Conservation (phyloP, 30 jellyfish, hydroid and myxozoan genomes). For the Turritopsis rubra region DNA sequence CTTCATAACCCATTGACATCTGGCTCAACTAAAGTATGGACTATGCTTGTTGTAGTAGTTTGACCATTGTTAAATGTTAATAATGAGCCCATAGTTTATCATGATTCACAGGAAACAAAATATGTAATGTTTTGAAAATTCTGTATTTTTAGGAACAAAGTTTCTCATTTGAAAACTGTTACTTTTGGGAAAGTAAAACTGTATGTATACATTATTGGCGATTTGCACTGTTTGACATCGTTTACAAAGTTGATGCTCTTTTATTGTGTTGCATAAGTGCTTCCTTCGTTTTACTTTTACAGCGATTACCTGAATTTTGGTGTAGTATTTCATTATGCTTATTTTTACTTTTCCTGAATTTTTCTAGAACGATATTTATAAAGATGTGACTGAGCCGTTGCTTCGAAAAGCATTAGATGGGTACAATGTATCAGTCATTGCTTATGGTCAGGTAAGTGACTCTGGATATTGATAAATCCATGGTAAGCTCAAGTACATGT, state of each 20-base stretch:
- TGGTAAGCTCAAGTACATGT: too few species aligned
- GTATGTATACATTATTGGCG: slow-evolving; percentile 11
- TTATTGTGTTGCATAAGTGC: background rate
- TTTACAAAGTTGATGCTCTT: too few species aligned
- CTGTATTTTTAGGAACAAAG: slow-evolving; percentile 46
- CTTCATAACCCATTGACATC: slow-evolving; percentile 75
- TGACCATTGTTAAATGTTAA: too few species aligned
- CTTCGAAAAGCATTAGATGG: slow-evolving; percentile 78
- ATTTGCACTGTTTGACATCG: too few species aligned
- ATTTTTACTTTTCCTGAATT: too few species aligned
- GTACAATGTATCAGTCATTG: slow-evolving; percentile 61
- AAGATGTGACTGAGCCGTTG: slow-evolving; percentile 64
- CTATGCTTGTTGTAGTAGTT: too few species aligned
- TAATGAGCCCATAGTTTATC: background rate
- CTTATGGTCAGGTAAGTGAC: slow-evolving; percentile 57
- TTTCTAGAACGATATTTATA: slow-evolving; percentile 49
- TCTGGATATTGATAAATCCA: too few species aligned
- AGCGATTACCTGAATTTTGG: too few species aligned
- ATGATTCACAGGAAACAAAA: background rate
- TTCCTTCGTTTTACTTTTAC: background rate
- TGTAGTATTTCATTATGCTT: too few species aligned
- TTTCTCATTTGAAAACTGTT: slow-evolving; percentile 64
- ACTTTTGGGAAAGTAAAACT: slow-evolving; percentile 59
- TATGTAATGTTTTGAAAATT: background rate
- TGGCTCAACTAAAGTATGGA: slow-evolving; percentile 30